Evolutionary conservation across 2,888 invertebrate genomes (phyloP), one percentile per base, ranked within the genome.

Genomic region (Plebejus anna): DNA sequence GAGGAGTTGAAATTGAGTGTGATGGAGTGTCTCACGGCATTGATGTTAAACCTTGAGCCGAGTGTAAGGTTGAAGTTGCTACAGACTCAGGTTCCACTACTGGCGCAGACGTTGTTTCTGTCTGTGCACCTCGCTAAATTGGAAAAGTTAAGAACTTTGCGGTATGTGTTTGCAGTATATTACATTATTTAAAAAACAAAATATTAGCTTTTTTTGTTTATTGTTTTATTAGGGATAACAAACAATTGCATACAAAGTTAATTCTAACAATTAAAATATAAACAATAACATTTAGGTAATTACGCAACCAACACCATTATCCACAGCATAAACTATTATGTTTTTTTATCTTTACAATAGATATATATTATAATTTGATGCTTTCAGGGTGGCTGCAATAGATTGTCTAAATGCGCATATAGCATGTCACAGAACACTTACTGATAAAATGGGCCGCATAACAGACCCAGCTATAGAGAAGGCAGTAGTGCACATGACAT

Each of bases 71-170:
- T 96, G 77, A 96, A 96, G 81, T 87, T 90, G 36, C 91, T 95
- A 78, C 90, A 94, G 76, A 92, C 82, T 0, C 89, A 96, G 79
- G 93, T 95, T 2, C 90, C 95, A 0, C 89, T 95, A 81, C 83
- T 97, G 72, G 96, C 96, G 3, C 96, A 96, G 83, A 95, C 96
- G 75, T 91, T 97, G 72, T 95, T 95, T 81, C 92, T 96, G 0
- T 94, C 95, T 22, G 90, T 96, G 1, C 95, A 96, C 81, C 88
- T 97, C 28, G 96, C 96, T 11, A 95, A 95, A 84, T 87, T 90
- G 57, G 97, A 97, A 84, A 96, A 95, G 84, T 94, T 95, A 66
- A 90, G 94, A 59, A 87, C 94, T 71, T 88, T 97, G 16, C 95
- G 96, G 96, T 97, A 81, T 61, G 32, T 66, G 47, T 77, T 42